Base-by-base conservation (phyloP, 2,888 invertebrate species). In the Eucriotettix oculatus region DNA sequence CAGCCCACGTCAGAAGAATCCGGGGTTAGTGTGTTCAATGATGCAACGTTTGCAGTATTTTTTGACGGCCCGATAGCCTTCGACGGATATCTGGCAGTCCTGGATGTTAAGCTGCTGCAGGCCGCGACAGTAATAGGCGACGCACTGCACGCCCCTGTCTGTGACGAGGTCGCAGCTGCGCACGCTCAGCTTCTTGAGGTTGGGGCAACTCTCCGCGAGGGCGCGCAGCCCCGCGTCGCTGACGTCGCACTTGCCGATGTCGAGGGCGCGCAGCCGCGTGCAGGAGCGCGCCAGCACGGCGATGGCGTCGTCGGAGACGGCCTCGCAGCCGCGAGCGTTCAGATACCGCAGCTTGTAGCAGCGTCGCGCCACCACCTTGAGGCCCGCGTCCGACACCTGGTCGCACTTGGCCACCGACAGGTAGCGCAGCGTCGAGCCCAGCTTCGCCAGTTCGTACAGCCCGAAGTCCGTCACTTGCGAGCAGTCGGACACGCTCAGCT, bases 21-120 rank as follows among this genome's bases (percentile, higher is more conserved):
- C 93, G 64, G 94, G 94, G 75, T 95, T 94, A 2, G 94, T 94
- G 71, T 95, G 94, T 72, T 95, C 94, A 65, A 95, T 94, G 65
- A 94, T 87, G 74, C 94, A 95, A 68, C 90, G 76, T 69, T 91
- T 90, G 74, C 94, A 95, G 71, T 90, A 92, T 71, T 89, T 90
- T 73, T 93, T 93, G 54, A 95, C 91, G 9, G 92, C 91, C 67
- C 90, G 77, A 71, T 94, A 94, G 0, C 93, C 93, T 67, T 93
- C 84, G 54, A 90, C 75, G 9, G 93, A 90, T 66, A 95, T 87
- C 62, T 90, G 88, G 63, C 94, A 94, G 72, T 94, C 94, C 69
- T 94, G 93, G 64, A 95, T 93, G 71, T 94, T 94, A 11, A 95
- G 78, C 70, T 94, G 94, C 60, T 91, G 90, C 52, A 95, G 76